phyloP scores from a whole-genome alignment of 2,113 vertebrate genomes.

The Pangasianodon gigas region DNA sequence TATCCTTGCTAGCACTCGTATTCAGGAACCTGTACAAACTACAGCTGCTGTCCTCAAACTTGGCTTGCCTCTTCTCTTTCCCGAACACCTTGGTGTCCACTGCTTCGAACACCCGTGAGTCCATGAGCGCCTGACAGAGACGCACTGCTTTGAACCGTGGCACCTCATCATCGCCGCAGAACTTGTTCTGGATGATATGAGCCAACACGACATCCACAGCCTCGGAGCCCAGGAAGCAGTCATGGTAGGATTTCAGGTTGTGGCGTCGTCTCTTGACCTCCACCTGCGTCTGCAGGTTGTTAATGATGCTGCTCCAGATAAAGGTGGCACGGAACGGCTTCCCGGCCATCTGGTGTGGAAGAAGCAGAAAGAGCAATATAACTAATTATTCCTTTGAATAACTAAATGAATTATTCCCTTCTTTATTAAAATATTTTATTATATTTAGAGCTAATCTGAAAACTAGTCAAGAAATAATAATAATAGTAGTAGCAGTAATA shows the following conservation, averaged over 20 bases:
- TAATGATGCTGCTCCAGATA: slow-evolving; percentile 94
- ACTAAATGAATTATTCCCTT: neutral
- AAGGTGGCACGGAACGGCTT: slow-evolving; percentile 92
- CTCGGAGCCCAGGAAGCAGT: slow-evolving; percentile 94
- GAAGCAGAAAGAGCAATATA: neutral
- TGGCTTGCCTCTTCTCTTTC: slow-evolving; percentile 83
- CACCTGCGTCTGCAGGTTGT: slow-evolving; percentile 84
- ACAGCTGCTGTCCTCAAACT: slow-evolving; percentile 91
- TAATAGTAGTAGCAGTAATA: neutral
- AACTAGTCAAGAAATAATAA: neutral
- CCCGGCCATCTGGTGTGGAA: slow-evolving; percentile 80
- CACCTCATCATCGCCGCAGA: slow-evolving; percentile 88
- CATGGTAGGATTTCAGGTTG: slow-evolving; percentile 85
- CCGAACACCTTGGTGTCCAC: slow-evolving; percentile 87
- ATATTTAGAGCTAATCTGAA: neutral
- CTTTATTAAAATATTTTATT: neutral
- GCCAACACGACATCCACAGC: slow-evolving; percentile 90
- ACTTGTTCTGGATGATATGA: slow-evolving; percentile 88
- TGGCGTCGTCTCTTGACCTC: slow-evolving; percentile 91
- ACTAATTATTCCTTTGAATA: neutral
- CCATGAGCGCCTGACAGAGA: slow-evolving; percentile 94
- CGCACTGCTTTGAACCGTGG: slow-evolving; percentile 90
- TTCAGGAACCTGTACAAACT: slow-evolving; percentile 90
- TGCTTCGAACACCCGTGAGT: slow-evolving; percentile 90
- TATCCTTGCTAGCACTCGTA: slow-evolving; percentile 61